Conservation (phyloP, 1,140 invertebrate genomes). For the Cotesia glomerata region DNA sequence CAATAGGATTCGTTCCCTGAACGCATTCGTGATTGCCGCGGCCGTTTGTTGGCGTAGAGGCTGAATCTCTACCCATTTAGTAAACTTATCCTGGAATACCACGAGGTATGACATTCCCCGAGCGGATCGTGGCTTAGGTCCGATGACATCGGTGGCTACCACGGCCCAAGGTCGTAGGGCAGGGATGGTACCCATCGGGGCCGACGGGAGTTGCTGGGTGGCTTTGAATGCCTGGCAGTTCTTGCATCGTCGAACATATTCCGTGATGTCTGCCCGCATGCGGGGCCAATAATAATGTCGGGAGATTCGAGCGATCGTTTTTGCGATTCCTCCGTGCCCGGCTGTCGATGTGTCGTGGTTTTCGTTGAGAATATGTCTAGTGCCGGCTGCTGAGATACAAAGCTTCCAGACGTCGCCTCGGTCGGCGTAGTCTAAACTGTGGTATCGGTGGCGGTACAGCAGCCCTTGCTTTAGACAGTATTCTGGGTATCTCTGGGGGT, state of each 20-base stretch:
- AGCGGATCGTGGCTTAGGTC: neutral
- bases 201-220: too few relatives aligned
- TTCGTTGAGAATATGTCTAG: neutral
- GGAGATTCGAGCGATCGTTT: constrained; percentile 29
- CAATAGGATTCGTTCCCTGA: constrained; percentile 43
- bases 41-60: constrained; percentile 40
- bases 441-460: constrained; percentile 20
- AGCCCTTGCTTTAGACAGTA: constrained; percentile 28
- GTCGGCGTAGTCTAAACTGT: constrained; percentile 6
- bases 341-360: constrained; percentile 28
- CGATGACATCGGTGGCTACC: neutral
- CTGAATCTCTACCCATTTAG: constrained; percentile 22
- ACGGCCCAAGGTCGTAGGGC: neutral
- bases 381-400: constrained; percentile 4
- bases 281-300: constrained; percentile 36
- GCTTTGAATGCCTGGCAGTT: constrained; percentile 6
- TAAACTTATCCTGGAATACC: constrained; percentile 24
- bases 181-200: constrained; percentile 4
- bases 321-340: constrained; percentile 36
- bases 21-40: constrained; percentile 24
- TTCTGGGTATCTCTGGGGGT: constrained; percentile 17
- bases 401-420: constrained; percentile 28
- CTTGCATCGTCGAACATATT: constrained; percentile 30
- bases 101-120: neutral
- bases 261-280: constrained; percentile 15